Conservation (phyloP, 2,888 invertebrate species). For the Tipula confusa region DNA sequence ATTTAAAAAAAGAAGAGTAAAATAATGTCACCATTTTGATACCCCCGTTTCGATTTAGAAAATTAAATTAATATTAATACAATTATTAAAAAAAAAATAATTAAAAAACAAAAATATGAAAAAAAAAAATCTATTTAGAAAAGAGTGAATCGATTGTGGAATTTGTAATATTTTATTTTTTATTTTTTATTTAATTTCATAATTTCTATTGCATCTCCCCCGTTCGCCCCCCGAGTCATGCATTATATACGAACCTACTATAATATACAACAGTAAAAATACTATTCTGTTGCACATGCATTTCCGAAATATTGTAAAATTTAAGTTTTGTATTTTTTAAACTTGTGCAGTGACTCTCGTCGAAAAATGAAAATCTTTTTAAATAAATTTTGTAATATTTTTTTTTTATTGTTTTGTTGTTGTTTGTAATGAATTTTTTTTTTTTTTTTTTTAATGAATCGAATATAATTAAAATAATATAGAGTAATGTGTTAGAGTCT, state of each 20-base stretch:
- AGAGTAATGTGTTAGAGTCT: neutral
- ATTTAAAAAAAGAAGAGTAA: too few species aligned
- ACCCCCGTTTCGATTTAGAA: slow-evolving; percentile 5
- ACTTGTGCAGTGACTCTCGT: neutral
- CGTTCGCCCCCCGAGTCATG: neutral
- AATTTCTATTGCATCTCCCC: neutral
- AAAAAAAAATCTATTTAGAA: neutral
- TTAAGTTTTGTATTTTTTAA: too few species aligned
- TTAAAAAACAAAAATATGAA: too few species aligned
- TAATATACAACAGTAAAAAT: too few species aligned
- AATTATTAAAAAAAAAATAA: neutral
- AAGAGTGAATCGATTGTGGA: slow-evolving; percentile 12
- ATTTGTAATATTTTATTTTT: neutral
- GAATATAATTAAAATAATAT: neutral
- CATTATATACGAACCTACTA: neutral
- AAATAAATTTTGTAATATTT: neutral
- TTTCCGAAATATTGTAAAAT: neutral
- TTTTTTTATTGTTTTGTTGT: neutral
- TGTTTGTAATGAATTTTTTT: too few species aligned
- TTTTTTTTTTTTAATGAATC: too few species aligned
- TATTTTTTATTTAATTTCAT: neutral
- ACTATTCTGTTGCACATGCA: neutral
- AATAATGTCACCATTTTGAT: slow-evolving; percentile 20
- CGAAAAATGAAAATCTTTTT: neutral
- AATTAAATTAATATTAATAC: slow-evolving; percentile 1